Evolutionary conservation across 2,797 vertebrate genomes (phyloP).

Genomic region (Tympanoctomys barrerae): DNA sequence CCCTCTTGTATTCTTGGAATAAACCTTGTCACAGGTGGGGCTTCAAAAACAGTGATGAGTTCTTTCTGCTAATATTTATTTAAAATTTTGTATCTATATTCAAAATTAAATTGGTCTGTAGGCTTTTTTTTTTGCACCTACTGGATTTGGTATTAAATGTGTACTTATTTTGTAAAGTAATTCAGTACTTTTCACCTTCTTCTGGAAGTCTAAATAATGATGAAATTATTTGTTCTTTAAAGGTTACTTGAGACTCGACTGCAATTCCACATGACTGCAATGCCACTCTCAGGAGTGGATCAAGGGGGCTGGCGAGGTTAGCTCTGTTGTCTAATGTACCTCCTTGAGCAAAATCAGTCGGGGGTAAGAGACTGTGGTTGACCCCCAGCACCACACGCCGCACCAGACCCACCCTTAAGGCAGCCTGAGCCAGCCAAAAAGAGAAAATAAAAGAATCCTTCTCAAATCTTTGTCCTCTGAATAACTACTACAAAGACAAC

Average conservation of each 20-base stretch:
- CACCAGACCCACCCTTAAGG: too few species aligned
- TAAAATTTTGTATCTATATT: not conserved
- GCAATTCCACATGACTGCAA: not conserved
- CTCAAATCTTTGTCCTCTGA: too few species aligned
- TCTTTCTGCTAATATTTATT: not conserved
- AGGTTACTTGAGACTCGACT: not conserved
- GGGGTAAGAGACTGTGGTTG: too few species aligned
- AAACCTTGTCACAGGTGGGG: not conserved
- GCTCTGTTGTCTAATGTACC: too few species aligned
- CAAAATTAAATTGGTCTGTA: constrained; percentile 40
- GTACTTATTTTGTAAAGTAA: constrained; percentile 7
- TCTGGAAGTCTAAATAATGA: not conserved
- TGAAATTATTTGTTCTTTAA: constrained; percentile 4
- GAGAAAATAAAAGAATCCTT: too few species aligned
- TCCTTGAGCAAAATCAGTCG: too few species aligned
- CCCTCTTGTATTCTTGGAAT: not conserved
- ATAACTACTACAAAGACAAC: too few species aligned
- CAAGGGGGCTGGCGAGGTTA: too few species aligned
- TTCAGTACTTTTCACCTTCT: not conserved
- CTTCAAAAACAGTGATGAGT: not conserved
- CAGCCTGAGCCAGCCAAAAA: too few species aligned
- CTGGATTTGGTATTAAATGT: not conserved
- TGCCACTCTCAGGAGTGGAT: not conserved
- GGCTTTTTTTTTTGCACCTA: not conserved
- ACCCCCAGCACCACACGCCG: too few species aligned